A percentile compares a stretch with the other conserved stretches of the same genome.
These are phyloP conservation scores for Sisor rabdophorus DNA, from an alignment of 2,113 vertebrate genomes.

Conservation along the genomic window DNA sequence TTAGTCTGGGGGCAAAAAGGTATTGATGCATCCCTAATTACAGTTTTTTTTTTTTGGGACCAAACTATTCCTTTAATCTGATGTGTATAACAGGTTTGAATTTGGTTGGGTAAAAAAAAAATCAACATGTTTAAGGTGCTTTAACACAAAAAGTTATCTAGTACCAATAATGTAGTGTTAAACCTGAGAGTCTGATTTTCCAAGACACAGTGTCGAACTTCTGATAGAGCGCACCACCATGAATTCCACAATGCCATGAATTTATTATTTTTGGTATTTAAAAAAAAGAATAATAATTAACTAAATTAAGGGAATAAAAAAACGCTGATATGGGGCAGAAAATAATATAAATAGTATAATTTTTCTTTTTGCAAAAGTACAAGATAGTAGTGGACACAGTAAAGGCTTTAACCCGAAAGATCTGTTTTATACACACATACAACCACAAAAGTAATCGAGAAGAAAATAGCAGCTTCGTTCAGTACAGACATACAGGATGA, in stretches of 20 bases:
- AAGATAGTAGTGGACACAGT: conserved; percentile 70
- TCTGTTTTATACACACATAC: conserved; percentile 65
- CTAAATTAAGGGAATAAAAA: conserved; percentile 12
- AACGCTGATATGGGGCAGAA: conserved; percentile 71
- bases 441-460: conserved; percentile 90
- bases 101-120: not conserved
- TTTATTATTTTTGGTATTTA: conserved; percentile 12
- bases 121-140: conserved; percentile 21
- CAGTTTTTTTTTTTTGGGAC: not conserved
- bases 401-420: conserved; percentile 84
- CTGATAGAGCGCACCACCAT: conserved; percentile 32
- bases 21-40: conserved; percentile 10
- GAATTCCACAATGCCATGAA: conserved; percentile 38
- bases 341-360: conserved; percentile 23
- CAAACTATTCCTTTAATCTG: not conserved
- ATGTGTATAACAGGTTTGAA: not conserved
- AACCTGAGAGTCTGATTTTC: conserved; percentile 81
- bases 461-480: conserved; percentile 97
- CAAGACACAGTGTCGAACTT: conserved; percentile 41
- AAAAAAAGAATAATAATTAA: conserved; percentile 9
- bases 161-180: conserved; percentile 56
- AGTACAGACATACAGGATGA: conserved; percentile 94
- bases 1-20: not conserved
- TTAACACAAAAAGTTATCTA: conserved; percentile 7
- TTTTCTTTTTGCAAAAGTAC: conserved; percentile 60